Conservation (phyloP, 2,113 vertebrate species). For the Promerops cafer region DNA sequence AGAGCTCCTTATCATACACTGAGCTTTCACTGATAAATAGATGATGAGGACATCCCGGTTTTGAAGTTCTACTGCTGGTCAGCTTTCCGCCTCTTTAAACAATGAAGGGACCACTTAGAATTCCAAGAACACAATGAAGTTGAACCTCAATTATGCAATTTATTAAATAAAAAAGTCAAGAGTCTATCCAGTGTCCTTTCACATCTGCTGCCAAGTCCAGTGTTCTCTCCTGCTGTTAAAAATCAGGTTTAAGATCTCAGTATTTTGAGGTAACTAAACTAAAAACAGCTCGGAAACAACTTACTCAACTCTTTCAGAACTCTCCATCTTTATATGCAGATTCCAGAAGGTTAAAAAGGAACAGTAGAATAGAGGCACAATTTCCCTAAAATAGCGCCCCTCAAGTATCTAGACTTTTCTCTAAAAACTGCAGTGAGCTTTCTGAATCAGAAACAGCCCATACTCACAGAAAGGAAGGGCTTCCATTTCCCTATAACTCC, state of each 20-base stretch:
- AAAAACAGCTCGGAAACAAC: background rate
- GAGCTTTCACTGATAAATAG: background rate
- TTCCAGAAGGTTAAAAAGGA: background rate
- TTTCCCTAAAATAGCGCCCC: background rate
- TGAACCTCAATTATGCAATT: background rate
- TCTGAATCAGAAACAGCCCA: background rate
- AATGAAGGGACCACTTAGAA: background rate
- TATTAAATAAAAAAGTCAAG: background rate
- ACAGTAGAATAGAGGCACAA: background rate
- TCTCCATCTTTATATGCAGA: background rate
- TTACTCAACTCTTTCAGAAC: background rate
- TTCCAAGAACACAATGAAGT: background rate
- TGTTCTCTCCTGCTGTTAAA: background rate
- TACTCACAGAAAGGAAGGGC: background rate
- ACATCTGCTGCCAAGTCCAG: background rate
- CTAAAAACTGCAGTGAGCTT: background rate
- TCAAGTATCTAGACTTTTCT: background rate
- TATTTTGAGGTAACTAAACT: background rate
- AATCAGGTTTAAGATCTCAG: background rate
- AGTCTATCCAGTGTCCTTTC: background rate
- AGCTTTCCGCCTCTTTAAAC: background rate
- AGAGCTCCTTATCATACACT: background rate
- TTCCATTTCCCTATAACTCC: background rate
- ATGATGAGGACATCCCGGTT: background rate
- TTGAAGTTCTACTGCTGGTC: background rate